Base-by-base conservation (phyloP, 2,113 vertebrate species). In the Platichthys flesus region DNA sequence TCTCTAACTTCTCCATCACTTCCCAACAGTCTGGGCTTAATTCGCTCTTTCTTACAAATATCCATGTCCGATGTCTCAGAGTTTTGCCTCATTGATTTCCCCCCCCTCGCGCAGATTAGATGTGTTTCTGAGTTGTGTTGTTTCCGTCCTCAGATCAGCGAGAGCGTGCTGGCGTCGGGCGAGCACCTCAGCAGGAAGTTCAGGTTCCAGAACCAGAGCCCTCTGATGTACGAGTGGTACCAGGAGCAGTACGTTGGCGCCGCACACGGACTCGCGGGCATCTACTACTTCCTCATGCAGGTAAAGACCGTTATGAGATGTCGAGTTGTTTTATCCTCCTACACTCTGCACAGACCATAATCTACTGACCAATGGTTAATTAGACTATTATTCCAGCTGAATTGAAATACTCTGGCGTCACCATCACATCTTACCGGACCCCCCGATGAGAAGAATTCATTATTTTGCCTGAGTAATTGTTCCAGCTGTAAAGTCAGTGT, bases 261-360 rank as follows among this genome's bases (percentile, higher is more conserved):
- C 0, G 98, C 97, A 35, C 97, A 99, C 3, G 98, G 98, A 12
- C 92, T 99, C 68, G 94, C 97, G 3, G 98, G 98, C 56, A 99
- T 99, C 91, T 99, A 98, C 80, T 99, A 99, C 87, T 98, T 89
- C 86, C 95, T 99, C 76, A 96, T 99, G 97, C 97, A 98, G 97
- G 98, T 98, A 42, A 26, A 47, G 3, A 3, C 3, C 1, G 0
- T 5, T 24, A 0, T 47, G 40, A 56, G 7, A 8, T 21, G 21
- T 21, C 9, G 15, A 51, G 51, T n/a, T 54, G 5, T 54, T 21
- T 54, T 10, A 5, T 56, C 35, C 35, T 37, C 35, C 35, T 1
- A 37, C 35, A 37, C 35, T 35, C 8, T 35, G 35, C 35, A 9
- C 35, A 35, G 35, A 35, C 35, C 35, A 35, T 35, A 35, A 9